Evolutionary conservation across 2,797 vertebrate genomes (phyloP), one percentile per base, ranked within the genome.

Genomic region (Brachyrhaphis roseni): DNA sequence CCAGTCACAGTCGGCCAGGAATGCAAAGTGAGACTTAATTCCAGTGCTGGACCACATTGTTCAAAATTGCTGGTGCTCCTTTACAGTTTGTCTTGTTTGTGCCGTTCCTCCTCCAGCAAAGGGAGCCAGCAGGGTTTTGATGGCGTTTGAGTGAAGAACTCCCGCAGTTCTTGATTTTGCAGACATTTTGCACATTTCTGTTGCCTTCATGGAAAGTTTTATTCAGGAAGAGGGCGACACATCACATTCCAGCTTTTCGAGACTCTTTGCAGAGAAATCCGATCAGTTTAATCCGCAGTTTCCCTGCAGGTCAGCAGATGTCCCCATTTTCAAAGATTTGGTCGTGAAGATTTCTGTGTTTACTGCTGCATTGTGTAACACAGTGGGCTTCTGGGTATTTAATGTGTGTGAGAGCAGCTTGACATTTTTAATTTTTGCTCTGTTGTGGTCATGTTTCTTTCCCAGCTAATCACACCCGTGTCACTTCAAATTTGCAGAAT

Each of bases 271-370:
- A 70, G 46, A 77, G 34, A 31, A 51, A 68, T 70, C 26, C 0
- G 47, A 41, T 68, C 53, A 1, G 75, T 74, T 75, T 45, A 59
- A 75, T 51, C 43, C 88, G 87, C 84, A 90, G n/a, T 89, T 82
- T 8, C 78, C 8, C 8, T 79, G 62, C 31, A n/a, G 1, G 72
- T 39, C 91, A 91, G 80, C 16, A 93, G 93, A 89, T 87, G 92
- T 82, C 89, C 13, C 64, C 68, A 1, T 82, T 78, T 41, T 86
- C 84, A 76, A 87, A 89, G 66, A 47, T 78, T 77, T 84, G 70
- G 3, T 53, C 6, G 0, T 39, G 6, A 70, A 36, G 71, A 23
- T 43, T 79, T 76, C 47, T 59, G 46, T 74, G 41, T 46, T 34
- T 43, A 47, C 16, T 39, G 18, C 8, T 64, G 51, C 34, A 5